Percentiles rank a stretch among this genome's conserved stretches.
Conservation (phyloP, 2,113 vertebrate species). For the Theropithecus gelada region DNA sequence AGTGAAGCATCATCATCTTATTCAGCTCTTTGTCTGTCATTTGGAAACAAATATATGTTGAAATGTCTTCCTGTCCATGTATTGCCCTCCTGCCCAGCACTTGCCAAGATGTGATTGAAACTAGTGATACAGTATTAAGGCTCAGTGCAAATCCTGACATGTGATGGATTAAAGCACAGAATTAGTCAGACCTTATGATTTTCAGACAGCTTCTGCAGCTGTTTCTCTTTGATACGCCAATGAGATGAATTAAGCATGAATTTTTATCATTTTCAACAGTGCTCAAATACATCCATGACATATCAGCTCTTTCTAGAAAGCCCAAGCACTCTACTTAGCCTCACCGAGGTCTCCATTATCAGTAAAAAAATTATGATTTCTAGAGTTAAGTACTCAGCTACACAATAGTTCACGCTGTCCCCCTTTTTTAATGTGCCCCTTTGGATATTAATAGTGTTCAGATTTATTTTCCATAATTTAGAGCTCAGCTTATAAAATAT, state of each 20-base stretch:
- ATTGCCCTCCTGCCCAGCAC: background rate
- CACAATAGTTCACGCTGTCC: background rate
- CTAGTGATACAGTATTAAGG: background rate
- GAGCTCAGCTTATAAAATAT: slow-evolving; percentile 76
- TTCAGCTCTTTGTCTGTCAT: background rate
- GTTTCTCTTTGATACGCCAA: slow-evolving; percentile 10
- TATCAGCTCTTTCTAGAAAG: slow-evolving; percentile 33
- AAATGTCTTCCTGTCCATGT: background rate
- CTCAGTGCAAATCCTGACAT: slow-evolving; percentile 44
- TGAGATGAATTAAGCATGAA: background rate
- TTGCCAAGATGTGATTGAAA: slow-evolving; percentile 55
- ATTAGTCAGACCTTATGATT: slow-evolving; percentile 47
- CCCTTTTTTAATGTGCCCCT: slow-evolving; percentile 52
- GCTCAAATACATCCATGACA: slow-evolving; percentile 6
- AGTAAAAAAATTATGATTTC: slow-evolving; percentile 45
- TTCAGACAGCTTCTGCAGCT: background rate
- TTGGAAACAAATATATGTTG: slow-evolving; percentile 40
- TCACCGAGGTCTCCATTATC: background rate
- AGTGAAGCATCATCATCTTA: background rate
- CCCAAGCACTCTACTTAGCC: background rate
- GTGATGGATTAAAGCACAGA: slow-evolving; percentile 40
- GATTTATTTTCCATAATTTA: slow-evolving; percentile 76
- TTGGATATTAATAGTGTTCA: slow-evolving; percentile 67
- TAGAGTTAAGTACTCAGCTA: slow-evolving; percentile 11
- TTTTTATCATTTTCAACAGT: slow-evolving; percentile 49